Base-by-base conservation (phyloP, 2,888 invertebrate species). In the Ferrisia virgata region DNA sequence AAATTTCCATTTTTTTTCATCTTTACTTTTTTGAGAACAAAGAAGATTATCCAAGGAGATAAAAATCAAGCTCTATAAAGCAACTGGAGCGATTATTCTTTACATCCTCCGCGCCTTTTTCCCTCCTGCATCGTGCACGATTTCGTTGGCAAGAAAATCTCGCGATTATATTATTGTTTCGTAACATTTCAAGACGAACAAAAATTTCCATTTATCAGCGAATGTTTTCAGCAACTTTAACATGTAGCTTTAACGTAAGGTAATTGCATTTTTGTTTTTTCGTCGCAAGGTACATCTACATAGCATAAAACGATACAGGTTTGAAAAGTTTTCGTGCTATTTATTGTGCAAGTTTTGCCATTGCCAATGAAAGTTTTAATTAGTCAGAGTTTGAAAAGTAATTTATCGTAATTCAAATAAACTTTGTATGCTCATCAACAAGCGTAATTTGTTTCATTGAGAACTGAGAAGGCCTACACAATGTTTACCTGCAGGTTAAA, bases 331-430 rank as follows among this genome's bases (percentile, higher is more conserved):
- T 64, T 64, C 64, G 25, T 18, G 31, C 33, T 36, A 31, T 33
- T 64, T 64, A 64, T 64, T 64, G 33, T 72, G n/a, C 72, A 33
- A 69, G 31, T 69, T 53, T 58, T 25, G 25, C 58, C 58, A 18
- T 58, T 25, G 58, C 25, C 58, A 58, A 58, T 25, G 25, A 15
- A 64, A 64, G 33, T 31, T 72, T 72, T 72, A 72, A 72, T 72
- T 72, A 72, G 28, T 64, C 58, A 2, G 33, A 72, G 72, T 72
- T 72, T 25, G 33, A 72, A 72, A 72, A 72, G 72, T 33, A 72
- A 72, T 72, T 72, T 33, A 72, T 72, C 18, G 36, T 72, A 72
- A 72, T 72, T 72, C 33, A n/a, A 72, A 72, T 72, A 33, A 72
- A 72, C n/a, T 72, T 72, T 72, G 33, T 72, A 33, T 25, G 72